Evolutionary conservation across 2,797 vertebrate genomes (phyloP).

Genomic region (Rhinophrynus dorsalis): DNA sequence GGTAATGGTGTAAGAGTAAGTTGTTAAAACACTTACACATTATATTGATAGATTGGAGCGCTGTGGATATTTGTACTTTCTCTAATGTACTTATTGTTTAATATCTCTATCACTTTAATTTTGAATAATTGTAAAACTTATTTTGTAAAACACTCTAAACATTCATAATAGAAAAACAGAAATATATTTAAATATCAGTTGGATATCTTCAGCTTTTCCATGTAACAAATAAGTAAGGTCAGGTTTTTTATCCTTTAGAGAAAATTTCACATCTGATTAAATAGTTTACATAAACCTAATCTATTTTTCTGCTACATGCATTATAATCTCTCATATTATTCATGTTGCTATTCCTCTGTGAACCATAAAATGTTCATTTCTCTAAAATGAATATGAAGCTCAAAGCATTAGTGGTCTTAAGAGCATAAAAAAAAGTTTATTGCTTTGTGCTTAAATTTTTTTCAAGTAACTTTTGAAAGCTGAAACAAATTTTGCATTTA

Average conservation of each 20-base stretch:
- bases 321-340: slow-evolving; percentile 81
- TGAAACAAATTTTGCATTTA: slow-evolving; percentile 80
- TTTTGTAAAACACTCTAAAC: not conserved
- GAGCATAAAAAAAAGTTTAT: slow-evolving; percentile 77
- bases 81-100: no score
- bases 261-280: slow-evolving; percentile 79
- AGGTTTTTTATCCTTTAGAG: slow-evolving; percentile 72
- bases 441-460: slow-evolving; percentile 78
- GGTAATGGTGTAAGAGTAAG: no score
- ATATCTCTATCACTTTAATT: not conserved
- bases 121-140: slow-evolving; percentile 9
- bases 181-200: slow-evolving; percentile 19
- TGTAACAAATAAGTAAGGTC: slow-evolving; percentile 69
- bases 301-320: slow-evolving; percentile 70
- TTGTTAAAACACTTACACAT: no score
- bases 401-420: slow-evolving; percentile 79
- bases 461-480: slow-evolving; percentile 78
- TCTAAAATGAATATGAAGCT: slow-evolving; percentile 78
- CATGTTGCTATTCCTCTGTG: slow-evolving; percentile 79
- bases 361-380: slow-evolving; percentile 82
- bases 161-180: not conserved
- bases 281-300: slow-evolving; percentile 83
- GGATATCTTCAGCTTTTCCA: not conserved
- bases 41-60: no score
- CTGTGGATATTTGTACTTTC: no score